Base-by-base conservation (phyloP, 2,888 invertebrate genomes). In the Tortrix viridana region DNA sequence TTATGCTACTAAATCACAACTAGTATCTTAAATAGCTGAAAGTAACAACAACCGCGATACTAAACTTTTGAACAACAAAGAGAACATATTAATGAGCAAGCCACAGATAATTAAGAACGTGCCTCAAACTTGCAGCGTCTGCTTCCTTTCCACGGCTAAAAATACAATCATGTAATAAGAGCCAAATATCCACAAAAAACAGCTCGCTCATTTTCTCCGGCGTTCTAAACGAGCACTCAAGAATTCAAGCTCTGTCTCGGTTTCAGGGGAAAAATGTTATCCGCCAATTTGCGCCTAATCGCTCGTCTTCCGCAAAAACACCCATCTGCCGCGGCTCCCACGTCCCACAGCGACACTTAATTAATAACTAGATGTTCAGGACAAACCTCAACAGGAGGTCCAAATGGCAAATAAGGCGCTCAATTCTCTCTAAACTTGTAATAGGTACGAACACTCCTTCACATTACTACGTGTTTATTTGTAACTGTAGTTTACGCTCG, bases 301-400 rank as follows among this genome's bases (percentile, higher is more conserved):
- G 73, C 65, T 66, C 66, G 67, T 49, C 59, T 62, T 62, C 70
- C 70, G 69, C 71, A 72, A 79, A 80, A 79, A 76, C 74, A 76
- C 67, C 67, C 71, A 81, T 74, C 73, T 79, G 80, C 61, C 47
- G 65, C 65, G 62, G 68, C 82, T 85, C 79, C 78, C 81, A 80
- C 75, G 76, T 37, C 70, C 67, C 70, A 67, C 68, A 52, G 71
- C 75, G 79, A 74, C 79, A 79, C 74, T 79, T 84, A 85, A 82
- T 83, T 85, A 86, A 82, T 84, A 82, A 82, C 74, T 80, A 81
- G 78, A 79, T 32, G 32, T 14, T 23, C 19, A 23, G 14, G 43
- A 55, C 6, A 23, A 38, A 54, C 32, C 38, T n/a, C 7, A 16
- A 49, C 54, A 32, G 48, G 43, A 55, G 54, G 26, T 38, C 26